A percentile compares a stretch with the other conserved stretches of the same genome.
These are phyloP conservation scores for Varanus salvator DNA, from an alignment of 2,113 vertebrate genomes.

Conservation along the genomic window DNA sequence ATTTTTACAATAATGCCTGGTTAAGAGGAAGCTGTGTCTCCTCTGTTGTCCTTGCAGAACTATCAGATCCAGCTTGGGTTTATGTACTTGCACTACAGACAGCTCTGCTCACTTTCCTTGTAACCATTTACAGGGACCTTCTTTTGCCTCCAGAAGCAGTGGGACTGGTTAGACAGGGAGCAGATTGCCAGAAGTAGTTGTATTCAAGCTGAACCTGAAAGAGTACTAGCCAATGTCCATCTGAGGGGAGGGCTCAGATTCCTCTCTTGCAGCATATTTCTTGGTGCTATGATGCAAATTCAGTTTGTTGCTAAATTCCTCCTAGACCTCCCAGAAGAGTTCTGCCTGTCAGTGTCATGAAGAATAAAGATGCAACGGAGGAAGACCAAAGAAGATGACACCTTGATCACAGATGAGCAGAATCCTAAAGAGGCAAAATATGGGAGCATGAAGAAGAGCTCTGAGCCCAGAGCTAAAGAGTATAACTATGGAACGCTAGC, in stretches of 20 bases:
- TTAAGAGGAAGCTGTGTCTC: neutral
- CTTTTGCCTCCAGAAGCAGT: neutral
- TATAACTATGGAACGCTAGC: constrained; percentile 5
- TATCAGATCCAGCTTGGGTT: neutral
- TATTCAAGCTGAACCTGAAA: neutral
- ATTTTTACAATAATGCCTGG: neutral
- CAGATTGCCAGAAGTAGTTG: neutral
- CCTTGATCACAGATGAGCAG: constrained; percentile 5
- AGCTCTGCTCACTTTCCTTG: neutral
- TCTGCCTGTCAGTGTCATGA: neutral
- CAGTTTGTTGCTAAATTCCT: neutral
- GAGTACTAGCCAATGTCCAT: too few species aligned
- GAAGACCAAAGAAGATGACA: neutral
- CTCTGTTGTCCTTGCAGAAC: neutral
- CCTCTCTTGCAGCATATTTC: neutral
- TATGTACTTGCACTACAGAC: neutral
- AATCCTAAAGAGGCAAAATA: neutral
- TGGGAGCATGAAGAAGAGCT: constrained; percentile 19
- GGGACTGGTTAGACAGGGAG: constrained; percentile 8
- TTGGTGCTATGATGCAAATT: rapidly evolving
- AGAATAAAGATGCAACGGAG: constrained; percentile 1
- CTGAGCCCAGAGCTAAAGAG: neutral
- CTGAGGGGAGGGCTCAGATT: neutral
- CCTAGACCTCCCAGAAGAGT: neutral
- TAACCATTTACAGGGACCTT: neutral